Evolutionary conservation across 1,140 invertebrate species (phyloP).

Genomic region (Sitodiplosis mosellana): DNA sequence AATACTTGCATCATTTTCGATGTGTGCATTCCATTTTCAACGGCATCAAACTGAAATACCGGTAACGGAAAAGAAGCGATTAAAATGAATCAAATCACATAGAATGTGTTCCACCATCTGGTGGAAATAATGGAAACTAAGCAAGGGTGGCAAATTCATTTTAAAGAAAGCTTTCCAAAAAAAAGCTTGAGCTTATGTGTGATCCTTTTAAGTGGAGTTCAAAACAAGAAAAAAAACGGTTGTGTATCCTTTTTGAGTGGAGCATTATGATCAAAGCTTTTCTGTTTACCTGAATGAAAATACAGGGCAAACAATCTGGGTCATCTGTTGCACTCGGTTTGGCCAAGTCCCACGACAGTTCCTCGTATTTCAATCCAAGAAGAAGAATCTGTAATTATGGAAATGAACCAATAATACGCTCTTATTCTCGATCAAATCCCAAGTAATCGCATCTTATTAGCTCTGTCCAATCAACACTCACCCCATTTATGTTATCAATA

Average conservation of each 20-base stretch:
- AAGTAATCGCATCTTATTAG: neutral
- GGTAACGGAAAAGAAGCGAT: neutral
- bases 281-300: constrained; percentile 48
- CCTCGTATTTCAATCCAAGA: constrained; percentile 67
- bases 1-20: constrained; percentile 69
- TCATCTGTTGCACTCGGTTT: constrained; percentile 67
- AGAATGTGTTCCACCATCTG: too few species aligned
- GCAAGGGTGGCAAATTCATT: too few species aligned
- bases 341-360: constrained; percentile 77
- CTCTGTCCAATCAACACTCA: constrained; percentile 36
- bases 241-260: neutral
- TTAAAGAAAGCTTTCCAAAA: too few species aligned
- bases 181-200: neutral
- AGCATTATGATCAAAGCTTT: neutral
- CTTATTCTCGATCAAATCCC: neutral
- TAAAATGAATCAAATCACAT: too few species aligned
- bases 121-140: too few species aligned
- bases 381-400: constrained; percentile 47
- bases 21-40: constrained; percentile 65
- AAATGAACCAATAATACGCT: too few species aligned
- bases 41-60: constrained; percentile 48
- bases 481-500: constrained; percentile 68
- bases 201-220: neutral
- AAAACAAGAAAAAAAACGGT: neutral
- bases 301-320: constrained; percentile 70